Evolutionary conservation across 2,888 invertebrate genomes (phyloP).

Genomic region (Drosophila bunnanda): DNA sequence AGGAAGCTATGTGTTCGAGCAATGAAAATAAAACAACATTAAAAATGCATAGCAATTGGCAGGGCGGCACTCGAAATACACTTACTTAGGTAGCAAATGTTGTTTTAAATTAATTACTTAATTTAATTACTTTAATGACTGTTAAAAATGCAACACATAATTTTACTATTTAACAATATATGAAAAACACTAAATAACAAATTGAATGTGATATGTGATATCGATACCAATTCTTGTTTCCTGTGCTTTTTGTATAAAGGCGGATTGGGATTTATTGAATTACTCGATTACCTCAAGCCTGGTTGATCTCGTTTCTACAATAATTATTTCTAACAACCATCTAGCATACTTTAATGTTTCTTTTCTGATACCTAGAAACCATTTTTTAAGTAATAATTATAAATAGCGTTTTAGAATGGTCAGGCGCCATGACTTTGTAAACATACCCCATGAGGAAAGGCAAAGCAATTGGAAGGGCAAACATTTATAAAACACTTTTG

Average conservation of each 20-base stretch:
- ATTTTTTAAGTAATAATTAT: too few relatives aligned
- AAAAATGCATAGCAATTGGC: conserved; percentile 6
- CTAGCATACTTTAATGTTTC: too few relatives aligned
- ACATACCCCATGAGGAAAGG: conserved; percentile 7
- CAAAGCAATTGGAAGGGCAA: conserved; percentile 33
- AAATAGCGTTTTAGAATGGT: too few relatives aligned
- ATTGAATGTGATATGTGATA: neutral
- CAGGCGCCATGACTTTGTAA: neutral
- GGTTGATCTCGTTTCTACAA: neutral
- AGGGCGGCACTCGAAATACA: conserved; percentile 3
- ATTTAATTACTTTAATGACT: neutral
- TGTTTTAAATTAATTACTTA: neutral
- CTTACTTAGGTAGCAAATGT: neutral
- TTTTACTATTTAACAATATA: neutral
- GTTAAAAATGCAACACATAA: neutral
- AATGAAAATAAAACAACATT: conserved; percentile 11
- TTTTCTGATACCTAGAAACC: too few relatives aligned
- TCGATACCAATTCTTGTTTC: too few relatives aligned
- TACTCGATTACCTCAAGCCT: neutral
- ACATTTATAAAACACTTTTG: conserved; percentile 74
- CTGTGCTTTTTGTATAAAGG: neutral
- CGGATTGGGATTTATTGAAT: neutral
- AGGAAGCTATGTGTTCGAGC: conserved; percentile 23
- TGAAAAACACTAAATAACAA: neutral
- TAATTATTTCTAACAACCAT: too few relatives aligned